These are phyloP conservation scores for Oceanites oceanicus DNA, from an alignment of 2,113 vertebrate genomes.

Conservation along the genomic window DNA sequence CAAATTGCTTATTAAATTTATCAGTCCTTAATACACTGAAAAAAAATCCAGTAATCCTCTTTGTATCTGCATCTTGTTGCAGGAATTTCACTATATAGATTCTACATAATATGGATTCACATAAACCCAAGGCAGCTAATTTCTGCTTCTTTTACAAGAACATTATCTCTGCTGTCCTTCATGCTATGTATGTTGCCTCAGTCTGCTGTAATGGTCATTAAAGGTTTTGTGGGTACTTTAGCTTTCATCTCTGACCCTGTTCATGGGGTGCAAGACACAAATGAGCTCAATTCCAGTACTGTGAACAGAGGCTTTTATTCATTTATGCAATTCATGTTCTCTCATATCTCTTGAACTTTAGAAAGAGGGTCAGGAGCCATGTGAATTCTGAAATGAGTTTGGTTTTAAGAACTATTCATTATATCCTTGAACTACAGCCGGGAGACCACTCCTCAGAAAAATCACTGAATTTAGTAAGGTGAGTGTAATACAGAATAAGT, in stretches of 20 bases:
- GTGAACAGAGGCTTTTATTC: not conserved
- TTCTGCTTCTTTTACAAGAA: not conserved
- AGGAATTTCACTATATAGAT: not conserved
- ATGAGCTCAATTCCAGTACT: not conserved
- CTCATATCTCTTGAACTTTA: not conserved
- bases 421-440: conserved; percentile 1
- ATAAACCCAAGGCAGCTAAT: not conserved
- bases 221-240: not conserved
- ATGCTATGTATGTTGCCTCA: not conserved
- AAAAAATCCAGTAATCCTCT: not conserved
- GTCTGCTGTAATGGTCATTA: not conserved
- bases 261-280: not conserved
- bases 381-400: conserved; percentile 22
- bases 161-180: not conserved
- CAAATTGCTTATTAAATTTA: not conserved
- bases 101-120: not conserved
- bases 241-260: not conserved
- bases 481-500: not conserved
- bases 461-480: conserved; percentile 14
- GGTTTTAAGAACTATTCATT: not conserved
- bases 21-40: not conserved
- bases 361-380: not conserved
- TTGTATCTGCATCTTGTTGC: not conserved
- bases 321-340: not conserved
- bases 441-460: conserved; percentile 30